Conservation (phyloP, 2,888 invertebrate species). For the Ichneumoninae sp. region DNA sequence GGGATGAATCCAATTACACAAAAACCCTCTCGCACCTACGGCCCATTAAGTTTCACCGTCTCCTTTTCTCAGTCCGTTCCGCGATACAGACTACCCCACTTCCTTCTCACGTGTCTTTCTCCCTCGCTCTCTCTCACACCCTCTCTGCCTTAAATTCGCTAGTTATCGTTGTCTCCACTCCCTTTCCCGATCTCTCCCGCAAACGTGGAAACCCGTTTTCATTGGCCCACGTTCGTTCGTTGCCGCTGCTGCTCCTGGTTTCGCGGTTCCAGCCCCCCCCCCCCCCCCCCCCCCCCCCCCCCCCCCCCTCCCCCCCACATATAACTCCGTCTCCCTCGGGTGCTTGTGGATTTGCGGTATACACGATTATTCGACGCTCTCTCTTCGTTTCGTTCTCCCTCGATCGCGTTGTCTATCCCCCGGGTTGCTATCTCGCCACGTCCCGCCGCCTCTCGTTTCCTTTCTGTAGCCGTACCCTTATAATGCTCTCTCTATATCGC, state of each 20-base stretch:
- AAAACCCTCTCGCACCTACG: constrained; percentile 79
- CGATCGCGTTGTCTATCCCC: constrained; percentile 40
- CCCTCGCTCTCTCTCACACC: constrained; percentile 17
- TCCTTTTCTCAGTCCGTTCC: constrained; percentile 42
- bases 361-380: constrained; percentile 74
- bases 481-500: constrained; percentile 63
- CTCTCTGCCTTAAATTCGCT: constrained; percentile 33
- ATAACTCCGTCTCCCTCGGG: constrained; percentile 63
- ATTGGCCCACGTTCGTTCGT: constrained; percentile 56
- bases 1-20: constrained; percentile 82
- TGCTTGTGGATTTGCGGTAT: constrained; percentile 77
- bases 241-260: constrained; percentile 9
- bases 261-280: constrained; percentile 17
- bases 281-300: constrained; percentile 53
- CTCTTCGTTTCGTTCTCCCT: constrained; percentile 40
- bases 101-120: constrained; percentile 4
- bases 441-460: constrained; percentile 60
- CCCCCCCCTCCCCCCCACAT: constrained; percentile 42
- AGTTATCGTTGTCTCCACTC: constrained; percentile 47
- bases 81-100: constrained; percentile 15
- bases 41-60: constrained; percentile 76
- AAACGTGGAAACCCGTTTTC: constrained; percentile 67
- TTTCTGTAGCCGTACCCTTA: constrained; percentile 49
- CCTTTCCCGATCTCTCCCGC: constrained; percentile 52
- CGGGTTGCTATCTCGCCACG: constrained; percentile 66